Evolutionary conservation across 1,140 invertebrate species (phyloP).

Genomic region (Drosophila cardini): DNA sequence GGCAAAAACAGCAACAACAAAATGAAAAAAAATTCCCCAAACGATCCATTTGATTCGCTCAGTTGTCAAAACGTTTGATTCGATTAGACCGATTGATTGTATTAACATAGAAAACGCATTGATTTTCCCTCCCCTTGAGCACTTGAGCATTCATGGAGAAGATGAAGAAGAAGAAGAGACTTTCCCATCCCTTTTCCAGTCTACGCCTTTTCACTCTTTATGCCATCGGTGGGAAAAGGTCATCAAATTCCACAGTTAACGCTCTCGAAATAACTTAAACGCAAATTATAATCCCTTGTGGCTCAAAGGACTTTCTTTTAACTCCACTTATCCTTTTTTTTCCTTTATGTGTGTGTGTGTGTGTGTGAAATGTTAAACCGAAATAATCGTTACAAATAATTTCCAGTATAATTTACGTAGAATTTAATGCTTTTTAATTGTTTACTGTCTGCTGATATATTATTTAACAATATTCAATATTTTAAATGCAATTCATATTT

Average conservation of each 20-base stretch:
- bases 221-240: constrained; percentile 13
- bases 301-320: constrained; percentile 11
- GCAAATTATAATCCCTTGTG: constrained; percentile 32
- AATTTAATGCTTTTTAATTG: not conserved
- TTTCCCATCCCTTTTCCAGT: not conserved
- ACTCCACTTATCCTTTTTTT: not conserved
- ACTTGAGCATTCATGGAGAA: not conserved
- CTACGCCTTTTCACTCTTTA: constrained; percentile 4
- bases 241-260: constrained; percentile 16
- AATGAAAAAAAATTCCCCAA: constrained; percentile 44
- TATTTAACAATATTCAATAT: not conserved
- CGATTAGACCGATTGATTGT: constrained; percentile 80
- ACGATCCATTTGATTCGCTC: constrained; percentile 70
- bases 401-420: not conserved
- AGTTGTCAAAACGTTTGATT: constrained; percentile 78
- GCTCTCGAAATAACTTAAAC: constrained; percentile 28
- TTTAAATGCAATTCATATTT: not conserved
- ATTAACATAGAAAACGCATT: constrained; percentile 79
- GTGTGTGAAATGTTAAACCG: too few species aligned
- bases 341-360: too few species aligned
- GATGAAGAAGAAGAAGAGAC: constrained; percentile 24
- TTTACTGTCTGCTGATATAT: not conserved
- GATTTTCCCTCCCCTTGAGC: constrained; percentile 45
- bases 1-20: not conserved
- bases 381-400: not conserved